Base-by-base conservation (phyloP, 2,888 invertebrate species). In the Drosophila fungiperda region DNA sequence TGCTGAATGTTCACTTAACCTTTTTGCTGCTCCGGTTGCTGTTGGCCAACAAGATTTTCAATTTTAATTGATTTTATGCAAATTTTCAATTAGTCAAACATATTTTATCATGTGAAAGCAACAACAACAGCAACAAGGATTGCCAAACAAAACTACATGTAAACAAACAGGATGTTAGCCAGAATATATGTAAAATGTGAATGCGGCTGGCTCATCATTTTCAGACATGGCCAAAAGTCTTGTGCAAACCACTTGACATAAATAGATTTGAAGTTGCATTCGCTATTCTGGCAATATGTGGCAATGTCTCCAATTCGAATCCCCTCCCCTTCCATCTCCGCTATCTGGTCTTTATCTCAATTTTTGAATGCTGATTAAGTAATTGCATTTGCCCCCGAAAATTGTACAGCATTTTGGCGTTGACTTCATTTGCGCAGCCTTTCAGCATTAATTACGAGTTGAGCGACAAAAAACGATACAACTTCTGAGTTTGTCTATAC, bases 11-110 rank as follows among this genome's bases (percentile, higher is more conserved):
- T 90, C 87, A 87, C 76, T 87, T 87, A 80, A 80, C 83, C 72
- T 82, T 82, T 86, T 75, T 73, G 76, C 49, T 49, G n/a, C 36
- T 36, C 8, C 53, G 35, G 33, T 15, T 35, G 54, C 0, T 69
- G 68, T 68, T 74, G 69, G 70, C 75, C 74, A 80, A 80, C 86
- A 88, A 72, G 82, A 87, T 90, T 88, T 90, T 90, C 87, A 90
- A 87, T 87, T 87, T 83, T 86, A 87, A 90, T 90, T 87, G 87
- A 87, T 90, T 90, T 90, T 83, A 87, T 87, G 87, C 89, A 87
- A 87, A 87, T 87, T 87, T 90, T 90, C 90, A 90, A 87, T 88
- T 86, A 88, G 87, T 77, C 81, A 83, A 85, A 83, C 85, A 86
- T 80, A 78, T 72, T 81, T 81, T 81, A 81, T 73, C 81, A 50